Base-by-base conservation (phyloP, 2,113 vertebrate genomes). In the Oxyura jamaicensis region DNA sequence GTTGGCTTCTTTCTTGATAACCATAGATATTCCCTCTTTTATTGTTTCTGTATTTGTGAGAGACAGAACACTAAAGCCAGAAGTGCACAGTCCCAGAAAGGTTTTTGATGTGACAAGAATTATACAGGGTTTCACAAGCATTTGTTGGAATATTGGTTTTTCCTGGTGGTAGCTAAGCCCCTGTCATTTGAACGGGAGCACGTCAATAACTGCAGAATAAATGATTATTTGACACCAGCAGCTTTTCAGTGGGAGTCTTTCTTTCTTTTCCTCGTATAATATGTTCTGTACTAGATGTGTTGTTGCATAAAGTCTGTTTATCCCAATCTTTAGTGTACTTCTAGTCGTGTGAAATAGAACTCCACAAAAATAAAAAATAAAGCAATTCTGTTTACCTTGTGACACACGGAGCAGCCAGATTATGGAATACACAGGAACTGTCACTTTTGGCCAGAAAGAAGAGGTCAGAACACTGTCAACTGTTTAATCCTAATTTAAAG, bases 181-280 rank as follows among this genome's bases (percentile, higher is more conserved):
- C 50, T 83, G 50, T 96, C 83, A 41, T 78, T 91, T 81, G 93
- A 71, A 75, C 0, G 14, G 21, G 66, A 69, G 65, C 77, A 90
- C 94, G 33, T 48, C 77, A 92, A 86, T 48, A 90, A 77, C 44
- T 77, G 33, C 25, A 90, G 44, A 96, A 91, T 75, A 89, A 96
- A 79, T n/a, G 75, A 67, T 90, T 95, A 78, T 96, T 93, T 96
- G 86, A 97, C 67, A 96, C 46, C 21, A 62, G 67, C 59, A 93
- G 79, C 53, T 96, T 95, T 94, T 94, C 65, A 95, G 88, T 93
- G 50, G 85, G 82, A 93, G 71, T 94, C 56, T 94, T 89, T 89
- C 69, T 93, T 97, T 79, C 46, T 83, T 94, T 94, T 96, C 73
- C 88, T 83, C 48, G 91, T 90, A 83, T 73, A 79, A 95, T 93